Evolutionary conservation across 2,888 invertebrate genomes (phyloP), one percentile per base, ranked within the genome.

Genomic region (Euspilapteryx auroguttella): DNA sequence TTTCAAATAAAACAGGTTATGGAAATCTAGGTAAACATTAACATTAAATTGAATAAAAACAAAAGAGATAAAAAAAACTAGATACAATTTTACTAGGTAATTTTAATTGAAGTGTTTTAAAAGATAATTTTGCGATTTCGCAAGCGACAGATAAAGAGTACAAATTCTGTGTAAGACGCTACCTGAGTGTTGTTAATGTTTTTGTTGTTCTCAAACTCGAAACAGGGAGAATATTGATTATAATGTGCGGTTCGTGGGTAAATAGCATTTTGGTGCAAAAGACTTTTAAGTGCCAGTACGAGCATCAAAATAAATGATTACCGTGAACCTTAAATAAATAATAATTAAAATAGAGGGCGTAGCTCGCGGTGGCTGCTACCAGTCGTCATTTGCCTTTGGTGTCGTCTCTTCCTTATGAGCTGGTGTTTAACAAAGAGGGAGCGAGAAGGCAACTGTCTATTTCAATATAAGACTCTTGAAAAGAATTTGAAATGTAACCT

Each of bases 111-210:
- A 23, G 23, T 28, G 22, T 28, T 23, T 28, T 14, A 15, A 28
- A 28, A 23, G 17, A 20, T 10, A 26, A 23, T 22, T n/a, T 11
- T 28, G n/a, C 21, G 27, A 21, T 27, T 27, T 28, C 22, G 13
- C 11, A 24, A 58, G 61, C 62, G 56, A 69, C 59, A 61, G 62
- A 62, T 50, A 41, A 79, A 82, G 79, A 85, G 84, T 84, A 85
- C 84, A 84, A 85, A 84, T 84, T 83, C 82, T 80, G 78, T 81
- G 77, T 79, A 80, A 79, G 79, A 78, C 79, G 79, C 78, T 65
- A 62, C 58, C 59, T 56, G 65, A 59, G 56, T 62, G 63, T 61
- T 68, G 17, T 8, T 17, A 63, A 64, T 62, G 53, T 65, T 57
- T 61, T 61, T 49, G 44, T 64, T 65, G 64, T 62, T 64, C 59